These are phyloP conservation scores for Anoncus sp. DNA, from an alignment of 2,888 invertebrate species.

Conservation along the genomic window DNA sequence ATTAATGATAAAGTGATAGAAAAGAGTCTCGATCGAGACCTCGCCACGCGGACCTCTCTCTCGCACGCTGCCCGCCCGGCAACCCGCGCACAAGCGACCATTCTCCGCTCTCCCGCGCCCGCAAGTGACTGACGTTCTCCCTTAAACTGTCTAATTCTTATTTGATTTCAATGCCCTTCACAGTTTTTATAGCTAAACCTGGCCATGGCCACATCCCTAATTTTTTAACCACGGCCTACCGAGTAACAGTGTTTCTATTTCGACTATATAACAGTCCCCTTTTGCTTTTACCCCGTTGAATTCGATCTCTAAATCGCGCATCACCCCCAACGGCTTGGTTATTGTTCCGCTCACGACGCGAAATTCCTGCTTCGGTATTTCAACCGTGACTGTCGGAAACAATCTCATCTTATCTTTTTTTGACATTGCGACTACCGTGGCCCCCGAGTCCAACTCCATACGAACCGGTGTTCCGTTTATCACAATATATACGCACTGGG, in stretches of 20 bases:
- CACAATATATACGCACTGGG: constrained; percentile 12
- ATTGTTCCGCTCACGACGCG: constrained; percentile 16
- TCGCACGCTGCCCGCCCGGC: too few relatives aligned
- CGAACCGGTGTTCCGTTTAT: constrained; percentile 24
- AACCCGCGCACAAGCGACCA: too few relatives aligned
- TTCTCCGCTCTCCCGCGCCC: too few relatives aligned
- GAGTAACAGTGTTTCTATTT: constrained; percentile 31
- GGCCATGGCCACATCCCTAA: constrained; percentile 40
- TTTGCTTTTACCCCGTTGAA: constrained; percentile 24
- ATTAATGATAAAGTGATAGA: too few relatives aligned
- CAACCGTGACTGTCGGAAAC: constrained; percentile 10
- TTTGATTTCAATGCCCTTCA: not conserved
- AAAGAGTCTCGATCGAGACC: too few relatives aligned
- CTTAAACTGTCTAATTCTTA: constrained; percentile 22
- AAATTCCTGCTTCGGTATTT: constrained; percentile 25
- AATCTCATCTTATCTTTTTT: constrained; percentile 13
- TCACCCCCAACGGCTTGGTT: constrained; percentile 25
- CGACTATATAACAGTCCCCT: constrained; percentile 27
- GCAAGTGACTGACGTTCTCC: too few relatives aligned
- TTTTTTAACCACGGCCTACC: constrained; percentile 36
- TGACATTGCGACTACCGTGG: constrained; percentile 18
- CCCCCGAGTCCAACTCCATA: constrained; percentile 33
- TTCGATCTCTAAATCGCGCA: constrained; percentile 30
- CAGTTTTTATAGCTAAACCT: constrained; percentile 15
- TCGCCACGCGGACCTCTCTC: too few relatives aligned